Evolutionary conservation across 2,113 vertebrate species (phyloP).

Genomic region (Semicossyphus pulcher): DNA sequence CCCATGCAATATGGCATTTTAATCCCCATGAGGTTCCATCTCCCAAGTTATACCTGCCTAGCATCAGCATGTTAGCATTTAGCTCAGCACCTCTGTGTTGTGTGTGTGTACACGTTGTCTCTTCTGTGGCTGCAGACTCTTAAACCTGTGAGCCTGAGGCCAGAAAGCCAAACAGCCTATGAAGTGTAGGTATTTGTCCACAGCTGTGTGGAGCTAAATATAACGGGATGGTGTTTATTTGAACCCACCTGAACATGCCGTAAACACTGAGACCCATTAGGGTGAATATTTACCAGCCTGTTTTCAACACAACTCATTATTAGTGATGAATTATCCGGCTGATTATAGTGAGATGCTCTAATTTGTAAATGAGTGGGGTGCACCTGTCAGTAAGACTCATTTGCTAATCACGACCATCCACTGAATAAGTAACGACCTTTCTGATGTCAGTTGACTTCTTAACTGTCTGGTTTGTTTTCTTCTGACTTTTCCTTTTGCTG

Average conservation of each 20-base stretch:
- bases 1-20: too few species aligned
- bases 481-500: conserved; percentile 79
- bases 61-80: background rate
- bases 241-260: conserved; percentile 28
- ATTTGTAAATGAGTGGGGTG: conserved; percentile 79
- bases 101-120: background rate
- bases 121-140: background rate
- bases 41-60: background rate
- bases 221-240: conserved; percentile 38
- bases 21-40: too few species aligned
- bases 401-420: conserved; percentile 76
- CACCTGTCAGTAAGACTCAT: conserved; percentile 80
- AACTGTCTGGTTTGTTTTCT: conserved; percentile 67
- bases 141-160: background rate
- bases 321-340: conserved; percentile 80
- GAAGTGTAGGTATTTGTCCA: background rate
- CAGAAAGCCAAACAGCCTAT: background rate
- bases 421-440: conserved; percentile 79
- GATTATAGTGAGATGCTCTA: conserved; percentile 81
- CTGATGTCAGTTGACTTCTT: conserved; percentile 74
- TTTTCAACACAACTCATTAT: conserved; percentile 80
- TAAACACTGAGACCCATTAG: conserved; percentile 66
- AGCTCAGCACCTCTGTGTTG: background rate
- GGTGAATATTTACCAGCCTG: conserved; percentile 70
- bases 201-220: background rate